These are phyloP conservation scores for Phalanger gymnotis DNA, from an alignment of 2,797 vertebrate species.

Conservation along the genomic window DNA sequence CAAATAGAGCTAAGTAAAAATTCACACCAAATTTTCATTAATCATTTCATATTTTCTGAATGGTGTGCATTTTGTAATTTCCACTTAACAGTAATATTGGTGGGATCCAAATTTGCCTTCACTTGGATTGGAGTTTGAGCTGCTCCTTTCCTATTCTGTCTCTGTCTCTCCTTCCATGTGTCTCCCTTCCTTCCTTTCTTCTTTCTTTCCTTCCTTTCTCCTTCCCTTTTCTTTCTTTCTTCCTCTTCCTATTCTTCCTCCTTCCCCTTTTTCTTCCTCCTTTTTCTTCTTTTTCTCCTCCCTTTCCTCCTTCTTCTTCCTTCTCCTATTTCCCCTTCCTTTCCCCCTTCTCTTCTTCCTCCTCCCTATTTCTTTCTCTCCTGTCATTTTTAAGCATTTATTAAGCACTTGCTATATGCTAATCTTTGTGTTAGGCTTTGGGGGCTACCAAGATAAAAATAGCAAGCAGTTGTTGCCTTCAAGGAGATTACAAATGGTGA, in stretches of 20 bases:
- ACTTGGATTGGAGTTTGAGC: neutral
- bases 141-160: neutral
- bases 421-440: neutral
- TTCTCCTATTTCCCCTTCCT: too few species aligned
- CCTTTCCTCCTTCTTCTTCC: too few species aligned
- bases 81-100: neutral
- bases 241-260: rapidly evolving
- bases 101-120: neutral
- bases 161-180: too few species aligned
- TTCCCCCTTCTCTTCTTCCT: neutral
- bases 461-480: neutral
- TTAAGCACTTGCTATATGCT: neutral
- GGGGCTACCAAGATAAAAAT: neutral
- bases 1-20: neutral
- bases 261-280: neutral
- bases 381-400: neutral
- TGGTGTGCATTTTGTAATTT: neutral
- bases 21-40: neutral
- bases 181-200: neutral
- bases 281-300: too few species aligned
- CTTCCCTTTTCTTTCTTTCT: too few species aligned
- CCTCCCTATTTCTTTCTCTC: neutral
- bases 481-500: neutral
- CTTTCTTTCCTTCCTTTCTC: too few species aligned
- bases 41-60: constrained; percentile 9